A percentile compares a stretch with the other conserved stretches of the same genome.
These are phyloP conservation scores for Agrotis exclamationis DNA, from an alignment of 2,888 invertebrate species.

Conservation along the genomic window DNA sequence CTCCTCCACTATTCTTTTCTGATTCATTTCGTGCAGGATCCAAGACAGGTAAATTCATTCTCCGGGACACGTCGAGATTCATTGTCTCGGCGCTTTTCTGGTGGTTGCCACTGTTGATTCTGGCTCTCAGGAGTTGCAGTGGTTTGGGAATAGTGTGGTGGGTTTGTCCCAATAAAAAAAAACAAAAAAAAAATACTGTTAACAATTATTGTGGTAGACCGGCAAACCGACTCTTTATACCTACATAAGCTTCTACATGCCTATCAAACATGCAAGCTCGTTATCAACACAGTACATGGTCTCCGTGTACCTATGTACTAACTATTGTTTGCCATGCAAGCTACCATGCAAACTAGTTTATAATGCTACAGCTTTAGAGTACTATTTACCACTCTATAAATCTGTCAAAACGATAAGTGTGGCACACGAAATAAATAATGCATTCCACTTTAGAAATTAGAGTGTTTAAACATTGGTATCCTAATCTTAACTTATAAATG, in stretches of 20 bases:
- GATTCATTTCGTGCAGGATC: too few species aligned
- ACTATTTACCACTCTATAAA: constrained; percentile 17
- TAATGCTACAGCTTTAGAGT: not conserved
- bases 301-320: not conserved
- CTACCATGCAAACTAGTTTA: constrained; percentile 28
- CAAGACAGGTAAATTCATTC: too few species aligned
- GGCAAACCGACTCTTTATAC: not conserved
- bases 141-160: too few species aligned
- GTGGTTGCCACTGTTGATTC: too few species aligned
- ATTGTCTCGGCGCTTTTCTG: too few species aligned
- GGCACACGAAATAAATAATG: not conserved
- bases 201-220: not conserved
- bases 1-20: too few species aligned
- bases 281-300: not conserved
- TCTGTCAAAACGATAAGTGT: constrained; percentile 9
- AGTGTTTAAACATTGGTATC: not conserved
- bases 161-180: too few species aligned
- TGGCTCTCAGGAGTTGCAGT: too few species aligned
- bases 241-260: not conserved
- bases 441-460: constrained; percentile 1
- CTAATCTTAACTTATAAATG: too few species aligned
- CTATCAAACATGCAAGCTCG: constrained; percentile 14
- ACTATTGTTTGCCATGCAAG: constrained; percentile 33
- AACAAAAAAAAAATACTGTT: too few species aligned
- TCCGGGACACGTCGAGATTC: too few species aligned